Evolutionary conservation across 2,113 vertebrate species (phyloP), one percentile per base, ranked within the genome.

Genomic region (Pachycephala philippinensis): DNA sequence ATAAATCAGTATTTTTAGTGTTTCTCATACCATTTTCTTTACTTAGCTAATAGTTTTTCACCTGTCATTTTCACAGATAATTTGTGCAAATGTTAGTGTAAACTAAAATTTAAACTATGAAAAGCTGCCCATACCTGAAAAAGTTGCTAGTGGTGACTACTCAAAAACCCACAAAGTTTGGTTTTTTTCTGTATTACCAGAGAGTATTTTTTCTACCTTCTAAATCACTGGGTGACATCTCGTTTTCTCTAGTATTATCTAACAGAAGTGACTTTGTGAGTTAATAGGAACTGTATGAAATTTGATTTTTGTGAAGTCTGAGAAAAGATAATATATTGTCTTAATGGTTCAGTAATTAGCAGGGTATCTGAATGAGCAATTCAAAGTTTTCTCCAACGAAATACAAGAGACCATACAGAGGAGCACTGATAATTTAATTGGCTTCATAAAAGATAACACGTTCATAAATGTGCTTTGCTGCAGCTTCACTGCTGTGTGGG

Each of bases 271-370:
- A 76, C 31, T 91, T 79, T 44, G n/a, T 23, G 19, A 85, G 24
- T 75, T 90, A 59, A 76, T 8, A 76, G 0, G 2, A 85, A 35
- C 50, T 76, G 31, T 33, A 79, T 31, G 75, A 89, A 65, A 94
- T 85, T 15, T 82, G 37, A 91, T 44, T 87, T 95, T 49, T 54
- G 22, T 72, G 79, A 91, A 89, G 49, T 61, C 93, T 68, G 26
- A 10, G 31, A 45, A 60, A 79, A 47, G 81, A 85, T 5, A 57
- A 56, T 76, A 60, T 30, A 75, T 53, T 82, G 65, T 60, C 40
- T 76, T 87, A 72, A 85, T 69, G 26, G 37, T 45, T 94, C 77
- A 89, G 45, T 61, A 91, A 95, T 93, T 94, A 85, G 84, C 69
- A 85, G 74, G 12, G 23, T 76, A 76, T 79, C 54, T 87, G 57